These are phyloP conservation scores for Acleris laterana DNA, from an alignment of 2,888 invertebrate species.

Conservation along the genomic window DNA sequence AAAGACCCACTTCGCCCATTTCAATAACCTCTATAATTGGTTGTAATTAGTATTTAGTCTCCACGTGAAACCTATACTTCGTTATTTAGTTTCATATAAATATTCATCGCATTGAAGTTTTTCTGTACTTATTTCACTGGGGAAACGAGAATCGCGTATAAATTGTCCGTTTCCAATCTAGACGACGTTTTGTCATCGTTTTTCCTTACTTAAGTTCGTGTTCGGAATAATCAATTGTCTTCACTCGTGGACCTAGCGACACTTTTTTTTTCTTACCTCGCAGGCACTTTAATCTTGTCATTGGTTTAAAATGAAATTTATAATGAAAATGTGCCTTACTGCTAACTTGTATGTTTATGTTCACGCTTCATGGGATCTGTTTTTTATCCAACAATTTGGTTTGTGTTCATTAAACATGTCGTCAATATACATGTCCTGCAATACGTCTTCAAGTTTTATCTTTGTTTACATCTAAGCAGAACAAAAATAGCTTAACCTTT, in stretches of 20 bases:
- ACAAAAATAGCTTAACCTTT: constrained; percentile 32
- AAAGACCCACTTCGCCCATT: constrained; percentile 48
- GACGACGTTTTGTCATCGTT: background rate
- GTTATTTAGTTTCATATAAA: constrained; percentile 37
- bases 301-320: constrained; percentile 7
- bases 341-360: background rate
- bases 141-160: constrained; percentile 4
- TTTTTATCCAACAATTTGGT: background rate
- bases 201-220: constrained; percentile 3
- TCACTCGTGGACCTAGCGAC: background rate
- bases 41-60: constrained; percentile 57
- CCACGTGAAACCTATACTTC: constrained; percentile 47
- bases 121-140: constrained; percentile 4
- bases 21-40: constrained; percentile 56
- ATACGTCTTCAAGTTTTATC: constrained; percentile 3
- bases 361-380: background rate
- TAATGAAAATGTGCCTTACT: background rate
- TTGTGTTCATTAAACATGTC: background rate
- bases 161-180: constrained; percentile 6
- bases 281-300: background rate
- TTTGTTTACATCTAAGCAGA: constrained; percentile 30
- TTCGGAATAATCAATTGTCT: constrained; percentile 10
- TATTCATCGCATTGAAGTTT: constrained; percentile 26
- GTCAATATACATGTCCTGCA: background rate
- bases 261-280: constrained; percentile 7